These are phyloP conservation scores for Cochlearius cochlearius DNA, from an alignment of 2,113 vertebrate species.

Conservation along the genomic window DNA sequence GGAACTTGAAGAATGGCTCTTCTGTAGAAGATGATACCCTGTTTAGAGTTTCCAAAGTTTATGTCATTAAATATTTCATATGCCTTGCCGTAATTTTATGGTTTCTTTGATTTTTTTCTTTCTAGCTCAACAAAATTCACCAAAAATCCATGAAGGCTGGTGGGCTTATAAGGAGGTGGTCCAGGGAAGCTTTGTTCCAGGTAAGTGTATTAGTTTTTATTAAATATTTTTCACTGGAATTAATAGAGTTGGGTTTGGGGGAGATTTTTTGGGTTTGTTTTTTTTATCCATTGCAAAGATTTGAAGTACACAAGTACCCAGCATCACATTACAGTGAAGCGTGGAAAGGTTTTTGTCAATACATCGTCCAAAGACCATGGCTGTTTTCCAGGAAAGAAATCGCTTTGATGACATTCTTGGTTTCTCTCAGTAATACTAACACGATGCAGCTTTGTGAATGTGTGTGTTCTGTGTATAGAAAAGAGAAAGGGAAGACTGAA, in stretches of 20 bases:
- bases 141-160: slow-evolving; percentile 99
- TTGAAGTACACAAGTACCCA: not conserved
- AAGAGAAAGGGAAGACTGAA: not conserved
- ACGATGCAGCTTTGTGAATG: not conserved
- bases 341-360: not conserved
- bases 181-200: slow-evolving; percentile 99
- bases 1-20: not conserved
- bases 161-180: slow-evolving; percentile 99
- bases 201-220: slow-evolving; percentile 68
- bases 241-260: not conserved
- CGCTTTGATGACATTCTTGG: not conserved
- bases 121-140: slow-evolving; percentile 93
- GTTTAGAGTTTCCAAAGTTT: not conserved
- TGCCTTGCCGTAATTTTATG: not conserved
- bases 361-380: not conserved
- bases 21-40: not conserved
- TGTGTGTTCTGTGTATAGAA: not conserved
- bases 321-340: not conserved
- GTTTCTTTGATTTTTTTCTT: slow-evolving; percentile 43
- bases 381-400: not conserved
- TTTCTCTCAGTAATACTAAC: not conserved
- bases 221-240: not conserved
- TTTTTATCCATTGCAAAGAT: not conserved
- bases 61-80: not conserved
- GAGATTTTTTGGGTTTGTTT: not conserved